Conservation (phyloP, 1,140 invertebrate genomes). For the Plectrocnemia conspersa region DNA sequence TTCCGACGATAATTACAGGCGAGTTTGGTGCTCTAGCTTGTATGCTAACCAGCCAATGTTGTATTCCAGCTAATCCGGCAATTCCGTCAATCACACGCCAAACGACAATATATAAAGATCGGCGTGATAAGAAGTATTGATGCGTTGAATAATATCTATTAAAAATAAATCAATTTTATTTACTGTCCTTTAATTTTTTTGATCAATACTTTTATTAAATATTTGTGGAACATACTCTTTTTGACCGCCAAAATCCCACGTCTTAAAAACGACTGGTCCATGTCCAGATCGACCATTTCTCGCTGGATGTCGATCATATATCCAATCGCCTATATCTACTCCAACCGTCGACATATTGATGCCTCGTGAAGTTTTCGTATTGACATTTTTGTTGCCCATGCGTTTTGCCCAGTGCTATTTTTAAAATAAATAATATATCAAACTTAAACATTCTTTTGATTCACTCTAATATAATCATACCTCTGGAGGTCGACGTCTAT, state of each 20-base stretch:
- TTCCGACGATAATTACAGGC: slow-evolving; percentile 90
- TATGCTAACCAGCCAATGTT: slow-evolving; percentile 76
- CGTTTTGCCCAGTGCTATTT: slow-evolving; percentile 84
- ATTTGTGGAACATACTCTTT: slow-evolving; percentile 58
- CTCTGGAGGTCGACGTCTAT: slow-evolving; percentile 70
- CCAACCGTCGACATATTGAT: slow-evolving; percentile 92
- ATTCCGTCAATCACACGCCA: slow-evolving; percentile 94
- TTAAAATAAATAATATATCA: slow-evolving; percentile 23
- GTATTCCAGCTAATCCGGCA: slow-evolving; percentile 81
- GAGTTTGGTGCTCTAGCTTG: slow-evolving; percentile 87
- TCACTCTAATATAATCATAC: slow-evolving; percentile 44
- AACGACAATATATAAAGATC: slow-evolving; percentile 92
- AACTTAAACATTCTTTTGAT: too few relatives aligned
- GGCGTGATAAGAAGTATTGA: slow-evolving; percentile 95
- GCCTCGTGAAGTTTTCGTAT: slow-evolving; percentile 68
- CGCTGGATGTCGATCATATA: slow-evolving; percentile 76
- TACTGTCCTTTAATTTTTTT: background rate
- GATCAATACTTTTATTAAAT: background rate
- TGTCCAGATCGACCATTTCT: slow-evolving; percentile 62
- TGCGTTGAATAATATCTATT: slow-evolving; percentile 93
- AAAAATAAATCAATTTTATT: slow-evolving; percentile 13
- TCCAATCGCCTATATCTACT: slow-evolving; percentile 94
- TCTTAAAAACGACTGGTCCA: slow-evolving; percentile 91
- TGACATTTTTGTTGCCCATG: slow-evolving; percentile 84
- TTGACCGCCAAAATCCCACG: slow-evolving; percentile 99